Conservation (phyloP, 1,140 invertebrate species). For the Trachelipus rathkii region DNA sequence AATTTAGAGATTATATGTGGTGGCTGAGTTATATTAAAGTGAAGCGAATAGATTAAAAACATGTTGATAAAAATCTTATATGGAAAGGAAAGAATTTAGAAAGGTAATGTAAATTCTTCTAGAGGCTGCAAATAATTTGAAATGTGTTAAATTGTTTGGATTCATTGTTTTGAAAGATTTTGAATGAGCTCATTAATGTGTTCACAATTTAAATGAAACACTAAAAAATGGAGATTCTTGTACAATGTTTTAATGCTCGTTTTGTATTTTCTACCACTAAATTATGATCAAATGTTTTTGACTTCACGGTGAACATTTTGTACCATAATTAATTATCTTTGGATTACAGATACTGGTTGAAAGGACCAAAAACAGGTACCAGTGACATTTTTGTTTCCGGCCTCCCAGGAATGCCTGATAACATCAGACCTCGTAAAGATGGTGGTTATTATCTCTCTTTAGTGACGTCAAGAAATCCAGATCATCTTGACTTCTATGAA, state of each 20-base stretch:
- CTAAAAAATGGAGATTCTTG: too few relatives aligned
- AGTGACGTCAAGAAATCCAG: neutral
- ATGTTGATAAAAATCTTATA: too few relatives aligned
- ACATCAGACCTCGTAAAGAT: slow-evolving; percentile 56
- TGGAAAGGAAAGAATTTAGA: too few relatives aligned
- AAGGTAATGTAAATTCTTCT: too few relatives aligned
- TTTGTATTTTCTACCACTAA: neutral
- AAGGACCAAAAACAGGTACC: slow-evolving; percentile 67
- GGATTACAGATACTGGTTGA: slow-evolving; percentile 63
- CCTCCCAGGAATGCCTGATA: slow-evolving; percentile 76
- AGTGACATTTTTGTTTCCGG: slow-evolving; percentile 69
- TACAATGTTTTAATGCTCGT: neutral
- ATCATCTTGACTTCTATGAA: neutral
- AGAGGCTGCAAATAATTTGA: too few relatives aligned
- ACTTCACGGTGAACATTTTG: neutral
- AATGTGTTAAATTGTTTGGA: too few relatives aligned
- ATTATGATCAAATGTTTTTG: slow-evolving; percentile 2
- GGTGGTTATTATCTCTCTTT: slow-evolving; percentile 1
- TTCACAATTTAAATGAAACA: too few relatives aligned
- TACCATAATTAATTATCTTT: slow-evolving; percentile 50
- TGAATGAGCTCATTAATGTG: too few relatives aligned
- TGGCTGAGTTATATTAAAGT: too few relatives aligned
- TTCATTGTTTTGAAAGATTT: too few relatives aligned
- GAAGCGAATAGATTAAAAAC: too few relatives aligned
- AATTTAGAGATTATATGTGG: too few relatives aligned